phyloP scores from a whole-genome alignment of 2,113 vertebrate genomes.

The Erinaceus europaeus region DNA sequence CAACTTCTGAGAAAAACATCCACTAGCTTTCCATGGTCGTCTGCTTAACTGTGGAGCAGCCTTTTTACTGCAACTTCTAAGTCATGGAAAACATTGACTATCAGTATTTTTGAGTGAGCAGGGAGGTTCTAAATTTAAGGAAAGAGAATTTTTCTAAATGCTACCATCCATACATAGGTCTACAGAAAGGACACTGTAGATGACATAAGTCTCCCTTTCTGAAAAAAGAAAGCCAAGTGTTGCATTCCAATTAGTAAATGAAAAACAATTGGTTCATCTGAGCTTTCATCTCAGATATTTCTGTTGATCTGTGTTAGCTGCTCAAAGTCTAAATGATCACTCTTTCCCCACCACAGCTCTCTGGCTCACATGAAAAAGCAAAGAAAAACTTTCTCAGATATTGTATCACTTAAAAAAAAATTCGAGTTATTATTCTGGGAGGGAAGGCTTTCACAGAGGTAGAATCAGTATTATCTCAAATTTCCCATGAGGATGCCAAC shows the following conservation, averaged over 20 bases:
- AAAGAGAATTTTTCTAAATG: background rate
- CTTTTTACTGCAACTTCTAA: background rate
- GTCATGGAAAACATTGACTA: background rate
- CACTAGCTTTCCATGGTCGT: background rate
- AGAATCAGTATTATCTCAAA: constrained; percentile 48
- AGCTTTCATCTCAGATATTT: background rate
- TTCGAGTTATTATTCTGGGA: constrained; percentile 42
- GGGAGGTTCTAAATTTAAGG: background rate
- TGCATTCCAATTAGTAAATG: constrained; percentile 7
- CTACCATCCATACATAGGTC: background rate
- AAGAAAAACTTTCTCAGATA: constrained; percentile 46
- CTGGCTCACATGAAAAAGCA: constrained; percentile 17
- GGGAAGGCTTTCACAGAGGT: constrained; percentile 33
- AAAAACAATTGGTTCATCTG: background rate
- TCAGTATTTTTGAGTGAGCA: background rate
- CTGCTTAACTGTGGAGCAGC: background rate
- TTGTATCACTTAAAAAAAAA: constrained; percentile 37
- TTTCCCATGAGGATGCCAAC: constrained; percentile 47
- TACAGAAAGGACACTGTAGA: background rate
- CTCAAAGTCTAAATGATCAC: background rate
- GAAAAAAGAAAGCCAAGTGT: constrained; percentile 23
- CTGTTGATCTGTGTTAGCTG: background rate
- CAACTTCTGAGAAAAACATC: background rate
- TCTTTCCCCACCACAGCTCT: background rate
- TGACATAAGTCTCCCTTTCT: constrained; percentile 29